Percentiles rank a stretch among this genome's conserved stretches.
Evolutionary conservation across 30 jellyfish, hydroid and myxozoan genomes (phyloP).

Genomic region (Chrysaora quinquecirrha): DNA sequence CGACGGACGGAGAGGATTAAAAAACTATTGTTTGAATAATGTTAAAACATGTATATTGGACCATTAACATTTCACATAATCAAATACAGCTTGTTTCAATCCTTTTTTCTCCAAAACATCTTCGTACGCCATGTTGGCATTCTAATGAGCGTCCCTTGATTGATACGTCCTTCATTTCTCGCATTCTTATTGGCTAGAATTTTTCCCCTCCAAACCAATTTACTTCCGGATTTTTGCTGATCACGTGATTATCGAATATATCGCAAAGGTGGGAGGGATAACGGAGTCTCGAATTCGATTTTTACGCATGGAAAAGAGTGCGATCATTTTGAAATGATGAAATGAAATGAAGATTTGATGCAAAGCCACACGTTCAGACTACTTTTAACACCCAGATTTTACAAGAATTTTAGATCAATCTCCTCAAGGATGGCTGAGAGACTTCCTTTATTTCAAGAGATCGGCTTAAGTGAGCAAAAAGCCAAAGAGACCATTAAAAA

Average conservation of each 20-base stretch:
- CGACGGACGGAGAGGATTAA: background rate
- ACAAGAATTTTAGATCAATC: background rate
- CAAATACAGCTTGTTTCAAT: background rate
- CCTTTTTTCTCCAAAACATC: background rate
- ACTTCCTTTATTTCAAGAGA: conserved; percentile 60
- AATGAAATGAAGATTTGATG: too few species aligned
- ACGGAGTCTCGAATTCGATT: too few species aligned
- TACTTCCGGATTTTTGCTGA: too few species aligned
- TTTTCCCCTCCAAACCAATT: too few species aligned
- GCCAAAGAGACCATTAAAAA: conserved; percentile 94
- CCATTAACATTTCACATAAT: background rate
- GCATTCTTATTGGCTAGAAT: background rate
- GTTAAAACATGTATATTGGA: background rate
- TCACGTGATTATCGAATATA: too few species aligned
- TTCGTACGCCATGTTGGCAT: conserved; percentile 14
- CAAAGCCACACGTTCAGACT: too few species aligned
- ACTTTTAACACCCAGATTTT: too few species aligned
- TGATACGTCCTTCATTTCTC: background rate
- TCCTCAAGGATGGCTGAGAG: conserved; percentile 67
- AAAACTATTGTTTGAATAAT: background rate
- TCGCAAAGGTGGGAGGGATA: too few species aligned
- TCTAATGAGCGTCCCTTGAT: background rate
- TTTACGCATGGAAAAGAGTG: too few species aligned
- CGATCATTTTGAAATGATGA: too few species aligned
- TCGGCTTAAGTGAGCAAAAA: conserved; percentile 97